Conservation (phyloP, 1,140 invertebrate species). For the Phymorhynchus buccinoides region DNA sequence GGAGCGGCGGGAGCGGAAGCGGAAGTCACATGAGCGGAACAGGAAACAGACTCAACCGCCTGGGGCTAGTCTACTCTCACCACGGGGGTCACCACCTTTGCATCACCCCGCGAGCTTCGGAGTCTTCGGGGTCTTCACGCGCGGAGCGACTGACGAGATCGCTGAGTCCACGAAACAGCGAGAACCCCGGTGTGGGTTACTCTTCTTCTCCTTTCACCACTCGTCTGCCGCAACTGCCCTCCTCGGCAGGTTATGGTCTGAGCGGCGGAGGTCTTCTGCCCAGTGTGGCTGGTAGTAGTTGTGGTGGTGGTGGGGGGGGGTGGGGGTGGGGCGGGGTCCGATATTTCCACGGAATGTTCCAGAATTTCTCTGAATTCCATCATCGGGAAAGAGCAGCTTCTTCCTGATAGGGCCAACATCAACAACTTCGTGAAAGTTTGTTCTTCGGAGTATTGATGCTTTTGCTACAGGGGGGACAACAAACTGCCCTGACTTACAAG, state of each 20-base stretch:
- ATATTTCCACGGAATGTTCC: conserved; percentile 4
- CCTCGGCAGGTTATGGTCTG: conserved; percentile 30
- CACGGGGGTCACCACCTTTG: too few relatives aligned
- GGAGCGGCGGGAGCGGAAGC: conserved; percentile 8
- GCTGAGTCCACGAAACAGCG: neutral
- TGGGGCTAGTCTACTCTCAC: conserved; percentile 30
- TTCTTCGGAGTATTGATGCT: too few relatives aligned
- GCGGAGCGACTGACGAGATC: conserved; percentile 6
- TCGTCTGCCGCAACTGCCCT: conserved; percentile 22
- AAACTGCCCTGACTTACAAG: too few relatives aligned
- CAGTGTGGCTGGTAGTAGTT: too few relatives aligned
- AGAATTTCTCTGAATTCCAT: conserved; percentile 5
- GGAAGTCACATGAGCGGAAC: too few relatives aligned
- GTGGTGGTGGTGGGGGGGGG: conserved; percentile 14
- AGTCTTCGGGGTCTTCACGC: conserved; percentile 38
- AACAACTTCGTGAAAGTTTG: conserved; percentile 49
- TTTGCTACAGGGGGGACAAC: too few relatives aligned
- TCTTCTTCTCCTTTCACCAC: neutral
- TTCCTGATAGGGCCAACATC: conserved; percentile 37
- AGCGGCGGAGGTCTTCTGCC: too few relatives aligned
- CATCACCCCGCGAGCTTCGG: too few relatives aligned
- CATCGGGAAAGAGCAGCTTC: neutral
- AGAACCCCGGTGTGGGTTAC: neutral
- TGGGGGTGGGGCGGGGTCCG: too few relatives aligned
- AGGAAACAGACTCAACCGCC: too few relatives aligned